Conservation (phyloP, 2,888 invertebrate species). For the Quadroppia sp. region DNA sequence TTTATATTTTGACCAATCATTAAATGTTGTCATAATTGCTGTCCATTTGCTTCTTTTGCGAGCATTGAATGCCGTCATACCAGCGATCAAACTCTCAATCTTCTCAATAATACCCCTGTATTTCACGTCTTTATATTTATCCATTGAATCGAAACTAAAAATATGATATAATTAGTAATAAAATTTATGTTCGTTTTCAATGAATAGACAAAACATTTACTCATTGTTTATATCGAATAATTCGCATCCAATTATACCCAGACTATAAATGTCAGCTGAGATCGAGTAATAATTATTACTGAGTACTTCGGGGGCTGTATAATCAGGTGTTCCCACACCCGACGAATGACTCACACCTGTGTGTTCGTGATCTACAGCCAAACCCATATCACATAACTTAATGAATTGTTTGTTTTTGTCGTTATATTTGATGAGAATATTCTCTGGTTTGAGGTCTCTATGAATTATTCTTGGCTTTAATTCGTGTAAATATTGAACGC, state of each 20-base stretch:
- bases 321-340: neutral
- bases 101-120: no score
- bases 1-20: no score
- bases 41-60: no score
- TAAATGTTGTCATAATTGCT: no score
- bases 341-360: neutral
- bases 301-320: neutral
- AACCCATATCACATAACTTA: conserved; percentile 1
- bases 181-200: no score
- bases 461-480: neutral
- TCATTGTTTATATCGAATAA: neutral
- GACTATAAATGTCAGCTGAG: neutral
- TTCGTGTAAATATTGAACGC: neutral
- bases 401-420: neutral
- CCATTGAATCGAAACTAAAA: no score
- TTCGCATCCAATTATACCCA: neutral
- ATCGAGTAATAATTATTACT: neutral
- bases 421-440: neutral
- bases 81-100: no score
- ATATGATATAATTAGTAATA: no score
- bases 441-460: neutral
- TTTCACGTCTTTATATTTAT: no score
- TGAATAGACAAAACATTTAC: no score
- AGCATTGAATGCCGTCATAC: no score
- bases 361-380: neutral